Conservation (phyloP, 2,888 invertebrate genomes). For the Drosophila anomalata region DNA sequence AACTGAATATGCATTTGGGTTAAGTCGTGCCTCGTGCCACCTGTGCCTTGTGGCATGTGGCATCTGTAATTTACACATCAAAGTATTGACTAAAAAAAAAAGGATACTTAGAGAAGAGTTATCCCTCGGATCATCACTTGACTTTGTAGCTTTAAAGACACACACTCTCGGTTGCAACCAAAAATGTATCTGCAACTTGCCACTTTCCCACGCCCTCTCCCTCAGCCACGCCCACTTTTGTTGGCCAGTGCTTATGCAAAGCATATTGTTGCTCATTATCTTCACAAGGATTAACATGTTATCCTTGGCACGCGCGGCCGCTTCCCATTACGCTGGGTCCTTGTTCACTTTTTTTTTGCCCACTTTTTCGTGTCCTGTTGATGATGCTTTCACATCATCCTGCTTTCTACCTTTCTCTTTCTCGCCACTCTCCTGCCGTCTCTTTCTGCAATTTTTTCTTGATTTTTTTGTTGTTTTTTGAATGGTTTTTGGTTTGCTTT, state of each 20-base stretch:
- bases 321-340: slow-evolving; percentile 45
- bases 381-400: neutral
- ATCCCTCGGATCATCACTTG: neutral
- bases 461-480: neutral
- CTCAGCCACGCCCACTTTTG: neutral
- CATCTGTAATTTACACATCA: neutral
- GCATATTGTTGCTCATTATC: slow-evolving; percentile 74
- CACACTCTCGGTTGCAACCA: slow-evolving; percentile 7
- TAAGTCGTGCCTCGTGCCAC: neutral
- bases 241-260: slow-evolving; percentile 45
- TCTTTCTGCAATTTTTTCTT: slow-evolving; percentile 1
- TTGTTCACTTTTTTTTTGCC: neutral
- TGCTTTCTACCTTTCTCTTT: neutral
- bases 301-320: slow-evolving; percentile 66
- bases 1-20: slow-evolving; percentile 24
- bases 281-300: slow-evolving; percentile 73
- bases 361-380: neutral
- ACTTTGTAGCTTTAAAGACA: neutral
- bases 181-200: slow-evolving; percentile 46
- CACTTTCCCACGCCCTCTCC: slow-evolving; percentile 30
- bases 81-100: no score
- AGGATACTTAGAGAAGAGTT: neutral
- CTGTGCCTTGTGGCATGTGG: neutral
- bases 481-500: slow-evolving; percentile 13
- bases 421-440: neutral